Conservation (phyloP, 2,888 invertebrate genomes). For the Sicus ferrugineus region DNA sequence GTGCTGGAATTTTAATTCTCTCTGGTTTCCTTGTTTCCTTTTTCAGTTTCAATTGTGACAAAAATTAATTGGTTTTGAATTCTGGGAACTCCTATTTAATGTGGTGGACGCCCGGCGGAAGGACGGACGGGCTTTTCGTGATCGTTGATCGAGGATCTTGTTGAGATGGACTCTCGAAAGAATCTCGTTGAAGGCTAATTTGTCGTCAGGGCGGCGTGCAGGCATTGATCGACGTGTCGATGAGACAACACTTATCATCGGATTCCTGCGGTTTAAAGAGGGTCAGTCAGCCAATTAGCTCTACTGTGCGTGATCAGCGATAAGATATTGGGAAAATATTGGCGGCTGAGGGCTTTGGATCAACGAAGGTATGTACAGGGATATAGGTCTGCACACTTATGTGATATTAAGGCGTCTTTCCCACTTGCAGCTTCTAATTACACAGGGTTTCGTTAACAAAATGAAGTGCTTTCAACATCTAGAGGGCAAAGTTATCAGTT, state of each 20-base stretch:
- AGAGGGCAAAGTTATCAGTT: conserved; percentile 2
- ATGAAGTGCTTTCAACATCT: conserved; percentile 19
- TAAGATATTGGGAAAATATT: not conserved
- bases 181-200: not conserved
- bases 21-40: not conserved
- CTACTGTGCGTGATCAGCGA: not conserved
- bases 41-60: not conserved
- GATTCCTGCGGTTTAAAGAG: not conserved
- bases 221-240: not conserved
- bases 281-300: not conserved
- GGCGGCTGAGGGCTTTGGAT: too few species aligned
- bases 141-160: not conserved
- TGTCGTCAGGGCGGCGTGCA: not conserved
- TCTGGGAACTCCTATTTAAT: not conserved
- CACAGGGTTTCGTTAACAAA: too few species aligned
- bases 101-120: not conserved
- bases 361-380: too few species aligned
- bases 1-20: not conserved
- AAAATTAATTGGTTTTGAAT: not conserved
- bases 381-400: too few species aligned
- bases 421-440: too few species aligned
- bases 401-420: too few species aligned
- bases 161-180: not conserved
- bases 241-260: not conserved
- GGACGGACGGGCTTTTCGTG: too few species aligned